Evolutionary conservation across 2,797 vertebrate genomes (phyloP), one percentile per base, ranked within the genome.

Genomic region (Tenualosa ilisha): DNA sequence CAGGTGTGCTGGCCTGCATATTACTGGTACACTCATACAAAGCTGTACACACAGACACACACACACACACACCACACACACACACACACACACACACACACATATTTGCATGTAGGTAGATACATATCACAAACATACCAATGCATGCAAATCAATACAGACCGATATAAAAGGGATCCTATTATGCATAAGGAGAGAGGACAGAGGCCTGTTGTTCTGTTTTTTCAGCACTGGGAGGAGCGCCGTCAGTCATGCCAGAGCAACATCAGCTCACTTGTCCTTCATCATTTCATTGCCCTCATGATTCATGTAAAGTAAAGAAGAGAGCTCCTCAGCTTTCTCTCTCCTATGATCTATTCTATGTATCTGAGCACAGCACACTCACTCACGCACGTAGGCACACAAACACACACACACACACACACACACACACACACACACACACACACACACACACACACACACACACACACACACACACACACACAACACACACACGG

Each of bases 381-480:
- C 46, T 4, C 46, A 46, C 7, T 4, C 46, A 46, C 46, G 7
- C 51, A 13, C 12, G 12, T 11, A 54, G 8, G 15, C 51, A 54
- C 53, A 61, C 22, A 49, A 40, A 65, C 82, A 43, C 53, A 83
- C 82, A 59, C 53, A 63, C 20, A 56, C 54, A 56, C 54, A 56
- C 54, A 17, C 0, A 31, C 51, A 31, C 54, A 53, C 9, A 53
- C 9, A 53, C 53, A 83, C 22, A n/a, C n/a, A n/a, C n/a, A 49
- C 59, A 63, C 56, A 68, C 53, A 56, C 24, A 54, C 20, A 56
- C 54, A 56, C 54, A 56, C 54, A 17, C 0, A 31, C 82, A 59
- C 53, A 63, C 51, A 54, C 53, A 61, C 22, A 49, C 40, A 65
- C 82, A 43, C 53, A 83, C 82, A 59, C 53, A 63, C 20, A 56